These are phyloP conservation scores for Sebastes itinus DNA, from an alignment of 2,797 vertebrate species.

Conservation along the genomic window DNA sequence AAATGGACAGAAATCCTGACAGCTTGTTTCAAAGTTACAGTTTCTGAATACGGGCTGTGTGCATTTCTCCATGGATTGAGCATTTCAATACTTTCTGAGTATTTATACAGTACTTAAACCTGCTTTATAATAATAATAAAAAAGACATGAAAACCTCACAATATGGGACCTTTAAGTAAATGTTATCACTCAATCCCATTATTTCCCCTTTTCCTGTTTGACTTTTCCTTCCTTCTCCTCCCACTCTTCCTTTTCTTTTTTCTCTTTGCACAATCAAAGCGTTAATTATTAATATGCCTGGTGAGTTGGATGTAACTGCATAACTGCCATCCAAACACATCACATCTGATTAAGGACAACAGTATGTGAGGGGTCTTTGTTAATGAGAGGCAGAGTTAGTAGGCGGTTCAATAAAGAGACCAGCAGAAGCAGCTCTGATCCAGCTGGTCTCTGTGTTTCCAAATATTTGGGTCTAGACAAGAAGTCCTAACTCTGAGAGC, in stretches of 20 bases:
- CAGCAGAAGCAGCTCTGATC: neutral
- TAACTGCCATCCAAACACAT: slow-evolving; percentile 2
- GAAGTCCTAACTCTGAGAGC: neutral
- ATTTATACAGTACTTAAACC: too few species aligned
- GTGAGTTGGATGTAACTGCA: slow-evolving; percentile 25
- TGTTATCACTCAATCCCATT: neutral
- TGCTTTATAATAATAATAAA: too few species aligned
- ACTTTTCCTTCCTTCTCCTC: neutral
- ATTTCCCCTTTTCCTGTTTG: neutral
- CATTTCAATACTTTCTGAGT: too few species aligned
- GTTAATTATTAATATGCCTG: neutral
- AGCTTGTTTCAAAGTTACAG: too few species aligned
- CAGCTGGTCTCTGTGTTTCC: slow-evolving; percentile 18
- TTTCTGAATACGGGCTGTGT: too few species aligned
- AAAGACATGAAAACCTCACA: too few species aligned
- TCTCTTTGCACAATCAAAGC: neutral
- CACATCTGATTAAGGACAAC: slow-evolving; percentile 2
- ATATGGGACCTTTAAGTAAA: neutral
- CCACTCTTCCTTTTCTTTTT: neutral
- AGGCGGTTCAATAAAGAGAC: neutral
- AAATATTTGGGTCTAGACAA: slow-evolving; percentile 66
- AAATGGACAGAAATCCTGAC: too few species aligned
- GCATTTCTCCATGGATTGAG: too few species aligned
- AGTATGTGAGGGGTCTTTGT: neutral
- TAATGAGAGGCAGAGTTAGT: slow-evolving; percentile 13